Conservation (phyloP, 2,113 vertebrate species). For the Chauna torquata region DNA sequence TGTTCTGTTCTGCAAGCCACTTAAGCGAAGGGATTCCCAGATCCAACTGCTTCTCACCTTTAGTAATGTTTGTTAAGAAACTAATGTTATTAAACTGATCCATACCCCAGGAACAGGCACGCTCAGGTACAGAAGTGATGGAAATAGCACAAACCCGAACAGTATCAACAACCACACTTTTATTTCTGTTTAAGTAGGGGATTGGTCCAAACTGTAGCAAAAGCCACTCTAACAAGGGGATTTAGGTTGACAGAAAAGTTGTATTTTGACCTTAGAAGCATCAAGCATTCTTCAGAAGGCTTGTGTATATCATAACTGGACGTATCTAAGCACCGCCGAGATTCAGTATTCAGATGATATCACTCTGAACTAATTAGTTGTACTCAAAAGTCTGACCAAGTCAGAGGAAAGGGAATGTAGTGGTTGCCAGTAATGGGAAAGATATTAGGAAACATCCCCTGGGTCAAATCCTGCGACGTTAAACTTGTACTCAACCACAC, state of each 20-base stretch:
- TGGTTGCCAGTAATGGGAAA: slow-evolving; percentile 24
- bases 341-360: background rate
- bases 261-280: background rate
- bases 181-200: background rate
- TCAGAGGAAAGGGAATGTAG: slow-evolving; percentile 21
- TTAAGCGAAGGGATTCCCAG: background rate
- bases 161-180: background rate
- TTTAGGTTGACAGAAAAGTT: background rate
- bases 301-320: background rate
- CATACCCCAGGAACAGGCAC: background rate
- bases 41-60: background rate
- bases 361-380: background rate
- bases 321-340: background rate
- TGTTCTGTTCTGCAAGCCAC: background rate
- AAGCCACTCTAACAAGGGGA: background rate
- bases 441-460: background rate
- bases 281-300: background rate
- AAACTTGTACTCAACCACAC: background rate
- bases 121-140: background rate
- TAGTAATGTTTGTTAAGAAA: background rate
- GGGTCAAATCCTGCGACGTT: background rate
- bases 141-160: background rate
- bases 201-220: background rate
- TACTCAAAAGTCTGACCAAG: background rate
- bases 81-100: background rate